phyloP scores from a whole-genome alignment of 2,113 vertebrate genomes.

The Corythoichthys intestinalis region DNA sequence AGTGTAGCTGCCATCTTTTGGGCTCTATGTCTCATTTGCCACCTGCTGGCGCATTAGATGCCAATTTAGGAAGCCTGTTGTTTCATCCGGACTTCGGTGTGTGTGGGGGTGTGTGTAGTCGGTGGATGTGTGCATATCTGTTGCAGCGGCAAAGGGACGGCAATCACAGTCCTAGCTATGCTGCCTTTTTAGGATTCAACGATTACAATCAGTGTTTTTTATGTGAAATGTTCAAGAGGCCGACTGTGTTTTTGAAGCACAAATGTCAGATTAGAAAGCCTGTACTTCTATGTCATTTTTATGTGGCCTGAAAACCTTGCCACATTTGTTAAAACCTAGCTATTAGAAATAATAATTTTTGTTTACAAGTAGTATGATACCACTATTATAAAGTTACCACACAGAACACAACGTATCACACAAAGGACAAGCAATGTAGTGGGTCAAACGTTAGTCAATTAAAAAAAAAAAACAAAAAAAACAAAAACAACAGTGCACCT shows the following conservation, averaged over 20 bases:
- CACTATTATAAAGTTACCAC: neutral
- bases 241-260: neutral
- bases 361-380: neutral
- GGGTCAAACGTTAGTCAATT: too few relatives aligned
- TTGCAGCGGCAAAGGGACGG: constrained; percentile 28
- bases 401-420: neutral
- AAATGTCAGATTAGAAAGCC: neutral
- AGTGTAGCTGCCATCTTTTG: constrained; percentile 35
- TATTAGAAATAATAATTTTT: neutral
- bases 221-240: neutral
- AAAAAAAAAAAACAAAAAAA: too few relatives aligned
- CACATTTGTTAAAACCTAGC: neutral
- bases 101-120: neutral
- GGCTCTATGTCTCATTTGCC: constrained; percentile 56
- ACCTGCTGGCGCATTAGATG: constrained; percentile 58
- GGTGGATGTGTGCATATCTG: neutral
- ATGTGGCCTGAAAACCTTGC: neutral
- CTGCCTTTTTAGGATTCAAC: constrained; percentile 15
- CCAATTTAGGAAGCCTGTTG: constrained; percentile 61
- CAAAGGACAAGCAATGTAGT: too few relatives aligned
- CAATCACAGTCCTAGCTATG: constrained; percentile 23
- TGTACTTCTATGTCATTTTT: neutral
- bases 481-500: too few relatives aligned
- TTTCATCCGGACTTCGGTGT: constrained; percentile 45
- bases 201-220: constrained; percentile 18